Evolutionary conservation across 2,888 invertebrate species (phyloP), one percentile per base, ranked within the genome.

Genomic region (Lycophotia porphyrea): DNA sequence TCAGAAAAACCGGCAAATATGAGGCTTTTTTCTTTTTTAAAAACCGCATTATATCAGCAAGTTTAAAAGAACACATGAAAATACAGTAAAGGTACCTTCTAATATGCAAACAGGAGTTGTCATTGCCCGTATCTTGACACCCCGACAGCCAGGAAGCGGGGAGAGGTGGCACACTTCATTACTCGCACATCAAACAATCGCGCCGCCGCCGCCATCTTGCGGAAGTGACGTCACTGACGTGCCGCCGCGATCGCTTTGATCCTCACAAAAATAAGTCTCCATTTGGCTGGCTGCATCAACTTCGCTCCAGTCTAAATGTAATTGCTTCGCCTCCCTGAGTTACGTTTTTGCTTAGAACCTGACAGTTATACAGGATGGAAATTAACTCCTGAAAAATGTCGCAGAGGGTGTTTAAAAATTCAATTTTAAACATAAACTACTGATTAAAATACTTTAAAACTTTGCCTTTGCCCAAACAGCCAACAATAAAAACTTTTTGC

Each of bases 171-270:
- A 95, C 94, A 96, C 96, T 96, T 96, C 96, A 96, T 96, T 96
- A 96, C 96, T 94, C 94, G 94, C 93, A 94, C 95, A 95, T 96
- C 96, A 96, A 96, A 96, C 96, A 96, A 96, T 96, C 95, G 93
- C 89, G 90, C 91, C 90, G 90, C 89, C 91, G 93, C 92, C 95
- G 95, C 95, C 96, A 96, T 96, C 96, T 96, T 95, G 93, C 95
- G 96, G 96, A 96, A 94, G 94, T 95, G 94, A 95, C 93, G 93
- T 95, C 94, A 94, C 91, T 93, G 94, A 93, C 93, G 93, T 91
- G 90, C 90, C 89, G 89, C 89, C 89, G 87, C 93, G 92, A 94
- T 95, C 93, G 93, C 96, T 96, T 96, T 96, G 96, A 96, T 96
- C 96, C 93, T 87, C 90, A 91, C 93, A 94, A 95, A 95, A 96